phyloP scores from a whole-genome alignment of 1,140 invertebrate species.

The Drosophila sp. region DNA sequence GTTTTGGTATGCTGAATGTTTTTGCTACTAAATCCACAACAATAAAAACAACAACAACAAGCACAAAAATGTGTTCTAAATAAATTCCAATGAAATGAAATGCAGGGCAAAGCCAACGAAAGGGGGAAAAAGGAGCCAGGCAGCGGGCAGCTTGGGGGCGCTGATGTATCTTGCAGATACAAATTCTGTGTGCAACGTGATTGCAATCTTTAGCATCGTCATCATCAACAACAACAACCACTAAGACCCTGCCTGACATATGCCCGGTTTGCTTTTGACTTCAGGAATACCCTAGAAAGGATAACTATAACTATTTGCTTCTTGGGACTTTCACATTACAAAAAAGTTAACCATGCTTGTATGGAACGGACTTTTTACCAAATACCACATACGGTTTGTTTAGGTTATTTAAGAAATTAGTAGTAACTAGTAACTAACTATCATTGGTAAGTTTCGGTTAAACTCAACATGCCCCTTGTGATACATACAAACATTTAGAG shows the following conservation, averaged over 20 bases:
- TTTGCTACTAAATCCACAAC: slow-evolving; percentile 38
- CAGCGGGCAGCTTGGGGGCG: slow-evolving; percentile 31
- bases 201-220: slow-evolving; percentile 80
- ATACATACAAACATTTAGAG: slow-evolving; percentile 39
- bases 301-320: too few species aligned
- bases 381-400: too few species aligned
- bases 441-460: neutral
- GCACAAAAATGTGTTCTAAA: slow-evolving; percentile 77
- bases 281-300: neutral
- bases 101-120: slow-evolving; percentile 44
- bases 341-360: too few species aligned
- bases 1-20: slow-evolving; percentile 72
- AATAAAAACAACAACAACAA: slow-evolving; percentile 35
- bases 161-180: slow-evolving; percentile 74
- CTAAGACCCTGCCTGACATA: slow-evolving; percentile 13
- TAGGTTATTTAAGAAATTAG: too few species aligned
- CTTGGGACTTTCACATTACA: too few species aligned
- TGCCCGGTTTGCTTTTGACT: neutral
- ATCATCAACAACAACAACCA: slow-evolving; percentile 53
- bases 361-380: too few species aligned
- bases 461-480: neutral
- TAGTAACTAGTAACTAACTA: too few species aligned
- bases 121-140: slow-evolving; percentile 15
- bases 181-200: slow-evolving; percentile 77
- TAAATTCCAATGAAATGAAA: slow-evolving; percentile 78